These are phyloP conservation scores for Augochlorella aurata DNA, from an alignment of 2,888 invertebrate species.

Conservation along the genomic window DNA sequence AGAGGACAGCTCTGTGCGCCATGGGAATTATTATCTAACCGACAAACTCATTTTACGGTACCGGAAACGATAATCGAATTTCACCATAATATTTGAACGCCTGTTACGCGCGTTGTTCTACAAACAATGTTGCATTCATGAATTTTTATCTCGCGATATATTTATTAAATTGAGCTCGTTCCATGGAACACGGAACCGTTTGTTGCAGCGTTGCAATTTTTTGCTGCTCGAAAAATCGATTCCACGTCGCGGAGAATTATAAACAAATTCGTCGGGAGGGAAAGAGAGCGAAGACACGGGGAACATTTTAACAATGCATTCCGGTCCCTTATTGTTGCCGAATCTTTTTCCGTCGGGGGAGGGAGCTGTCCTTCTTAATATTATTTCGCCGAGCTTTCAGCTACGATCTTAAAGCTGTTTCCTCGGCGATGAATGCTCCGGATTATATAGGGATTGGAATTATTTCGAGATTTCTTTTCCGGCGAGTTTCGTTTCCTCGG, in stretches of 20 bases:
- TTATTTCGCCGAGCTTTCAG: slow-evolving; percentile 6
- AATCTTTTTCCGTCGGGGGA: neutral
- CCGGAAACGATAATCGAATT: neutral
- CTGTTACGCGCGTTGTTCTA: too few relatives aligned
- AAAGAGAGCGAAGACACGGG: neutral
- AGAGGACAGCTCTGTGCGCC: neutral
- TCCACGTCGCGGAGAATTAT: too few relatives aligned
- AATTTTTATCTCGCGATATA: too few relatives aligned
- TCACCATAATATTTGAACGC: too few relatives aligned
- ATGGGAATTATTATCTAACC: neutral
- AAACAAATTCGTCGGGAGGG: neutral
- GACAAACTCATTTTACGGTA: neutral
- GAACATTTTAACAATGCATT: neutral
- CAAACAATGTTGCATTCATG: too few relatives aligned
- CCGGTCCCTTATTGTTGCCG: neutral
- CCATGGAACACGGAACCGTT: too few relatives aligned
- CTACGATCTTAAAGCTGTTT: slow-evolving; percentile 3
- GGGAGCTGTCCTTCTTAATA: neutral
- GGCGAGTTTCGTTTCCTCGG: neutral
- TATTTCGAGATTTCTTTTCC: slow-evolving; percentile 1
- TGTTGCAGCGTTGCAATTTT: too few relatives aligned
- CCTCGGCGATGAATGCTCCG: neutral
- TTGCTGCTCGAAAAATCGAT: too few relatives aligned
- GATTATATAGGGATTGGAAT: neutral
- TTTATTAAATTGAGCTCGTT: too few relatives aligned